These are phyloP conservation scores for Elephas maximus DNA, from an alignment of 2,113 vertebrate genomes.

Conservation along the genomic window DNA sequence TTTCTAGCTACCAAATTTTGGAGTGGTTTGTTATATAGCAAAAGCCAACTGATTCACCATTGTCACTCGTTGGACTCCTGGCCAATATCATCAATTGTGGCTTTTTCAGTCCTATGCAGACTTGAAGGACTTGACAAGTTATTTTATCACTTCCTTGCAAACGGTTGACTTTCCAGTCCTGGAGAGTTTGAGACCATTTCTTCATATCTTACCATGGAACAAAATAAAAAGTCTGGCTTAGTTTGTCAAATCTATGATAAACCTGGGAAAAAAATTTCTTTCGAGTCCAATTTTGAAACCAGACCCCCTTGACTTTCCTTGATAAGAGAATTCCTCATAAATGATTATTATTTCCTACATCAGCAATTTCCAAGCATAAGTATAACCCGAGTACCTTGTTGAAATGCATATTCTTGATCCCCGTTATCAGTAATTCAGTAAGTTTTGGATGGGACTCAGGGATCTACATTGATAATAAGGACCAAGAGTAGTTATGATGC, in stretches of 20 bases:
- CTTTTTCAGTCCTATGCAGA: neutral
- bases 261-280: neutral
- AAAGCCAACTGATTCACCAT: neutral
- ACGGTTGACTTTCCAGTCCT: neutral
- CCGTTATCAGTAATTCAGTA: neutral
- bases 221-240: constrained; percentile 8
- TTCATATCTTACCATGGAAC: neutral
- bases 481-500: neutral
- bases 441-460: neutral
- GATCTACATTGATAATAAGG: neutral
- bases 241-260: neutral
- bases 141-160: neutral
- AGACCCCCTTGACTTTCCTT: neutral
- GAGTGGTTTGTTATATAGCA: neutral
- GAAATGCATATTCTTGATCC: neutral
- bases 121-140: neutral
- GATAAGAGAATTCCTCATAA: neutral
- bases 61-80: neutral
- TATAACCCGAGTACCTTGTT: neutral
- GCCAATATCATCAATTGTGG: neutral
- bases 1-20: neutral
- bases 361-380: neutral
- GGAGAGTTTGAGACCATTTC: neutral
- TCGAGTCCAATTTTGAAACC: neutral
- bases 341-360: neutral